Conservation (phyloP, 2,888 invertebrate species). For the Isoperla grammatica region DNA sequence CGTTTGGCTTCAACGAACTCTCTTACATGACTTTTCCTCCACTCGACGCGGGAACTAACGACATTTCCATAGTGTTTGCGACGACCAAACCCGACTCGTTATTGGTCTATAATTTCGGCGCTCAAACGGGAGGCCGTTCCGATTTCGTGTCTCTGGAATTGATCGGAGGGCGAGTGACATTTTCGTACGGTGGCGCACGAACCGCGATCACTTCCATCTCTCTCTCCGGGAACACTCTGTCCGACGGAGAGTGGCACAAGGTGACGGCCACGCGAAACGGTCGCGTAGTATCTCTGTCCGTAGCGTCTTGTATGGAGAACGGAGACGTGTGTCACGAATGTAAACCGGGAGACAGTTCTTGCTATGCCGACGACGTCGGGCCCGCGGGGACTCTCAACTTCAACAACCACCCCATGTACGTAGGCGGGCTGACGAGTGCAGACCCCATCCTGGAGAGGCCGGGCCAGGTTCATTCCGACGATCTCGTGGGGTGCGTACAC, state of each 20-base stretch:
- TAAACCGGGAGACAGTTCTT: conserved; percentile 70
- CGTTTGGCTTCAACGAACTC: conserved; percentile 81
- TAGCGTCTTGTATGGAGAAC: conserved; percentile 75
- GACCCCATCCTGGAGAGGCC: conserved; percentile 84
- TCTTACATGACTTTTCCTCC: conserved; percentile 87
- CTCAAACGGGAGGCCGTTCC: conserved; percentile 80
- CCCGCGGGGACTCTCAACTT: conserved; percentile 86
- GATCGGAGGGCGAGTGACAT: conserved; percentile 73
- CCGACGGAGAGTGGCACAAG: conserved; percentile 88
- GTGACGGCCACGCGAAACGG: conserved; percentile 88
- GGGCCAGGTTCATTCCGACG: conserved; percentile 86
- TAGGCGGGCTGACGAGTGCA: conserved; percentile 80
- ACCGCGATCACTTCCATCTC: conserved; percentile 80
- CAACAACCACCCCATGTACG: conserved; percentile 77
- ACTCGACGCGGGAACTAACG: conserved; percentile 82
- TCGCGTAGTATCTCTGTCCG: conserved; percentile 76
- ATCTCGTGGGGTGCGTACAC: conserved; percentile 90
- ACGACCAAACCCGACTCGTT: conserved; percentile 82
- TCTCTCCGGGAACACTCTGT: conserved; percentile 60
- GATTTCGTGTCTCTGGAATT: conserved; percentile 92
- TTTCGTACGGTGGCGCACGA: conserved; percentile 85
- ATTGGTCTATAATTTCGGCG: conserved; percentile 86
- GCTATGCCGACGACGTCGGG: conserved; percentile 81
- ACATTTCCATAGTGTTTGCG: conserved; percentile 84
- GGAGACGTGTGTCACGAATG: conserved; percentile 85